Evolutionary conservation across 1,140 invertebrate genomes (phyloP).

Genomic region (Frieseomelitta varia): DNA sequence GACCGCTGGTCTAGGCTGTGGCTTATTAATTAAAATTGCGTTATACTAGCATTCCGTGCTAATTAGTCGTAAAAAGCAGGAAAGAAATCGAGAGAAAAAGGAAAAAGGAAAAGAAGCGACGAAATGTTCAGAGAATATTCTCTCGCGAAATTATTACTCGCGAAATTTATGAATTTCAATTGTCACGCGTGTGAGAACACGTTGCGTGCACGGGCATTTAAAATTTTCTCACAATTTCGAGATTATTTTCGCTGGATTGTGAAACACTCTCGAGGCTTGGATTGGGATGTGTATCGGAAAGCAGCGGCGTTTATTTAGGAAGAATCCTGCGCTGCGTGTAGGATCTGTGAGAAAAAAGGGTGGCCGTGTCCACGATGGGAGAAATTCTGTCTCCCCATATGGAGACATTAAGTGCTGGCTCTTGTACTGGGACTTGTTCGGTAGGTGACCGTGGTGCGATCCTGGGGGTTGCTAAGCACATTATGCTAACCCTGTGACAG

Average conservation of each 20-base stretch:
- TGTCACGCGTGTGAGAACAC: too few species aligned
- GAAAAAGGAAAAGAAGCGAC: too few species aligned
- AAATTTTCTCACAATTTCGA: too few species aligned
- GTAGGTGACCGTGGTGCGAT: constrained; percentile 30
- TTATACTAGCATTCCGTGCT: neutral
- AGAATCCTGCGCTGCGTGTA: neutral
- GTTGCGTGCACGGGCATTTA: too few species aligned
- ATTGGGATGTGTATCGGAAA: neutral
- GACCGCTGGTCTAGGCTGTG: neutral
- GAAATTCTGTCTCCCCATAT: neutral
- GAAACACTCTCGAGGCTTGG: too few species aligned
- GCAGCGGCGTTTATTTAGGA: neutral
- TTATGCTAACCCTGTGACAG: constrained; percentile 62
- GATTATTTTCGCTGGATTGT: too few species aligned
- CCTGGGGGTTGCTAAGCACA: constrained; percentile 51
- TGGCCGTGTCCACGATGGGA: neutral
- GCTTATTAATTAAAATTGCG: neutral
- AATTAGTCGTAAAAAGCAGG: neutral
- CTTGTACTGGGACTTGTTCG: constrained; percentile 41
- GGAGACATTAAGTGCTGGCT: constrained; percentile 44
- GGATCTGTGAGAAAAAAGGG: neutral
- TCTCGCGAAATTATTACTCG: too few species aligned
- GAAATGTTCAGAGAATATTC: too few species aligned
- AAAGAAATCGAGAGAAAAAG: neutral
- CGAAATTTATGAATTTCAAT: too few species aligned